A percentile compares a stretch with the other conserved stretches of the same genome.
Evolutionary conservation across 2,888 invertebrate species (phyloP).

Genomic region (Hydrotaea cyrtoneurina): DNA sequence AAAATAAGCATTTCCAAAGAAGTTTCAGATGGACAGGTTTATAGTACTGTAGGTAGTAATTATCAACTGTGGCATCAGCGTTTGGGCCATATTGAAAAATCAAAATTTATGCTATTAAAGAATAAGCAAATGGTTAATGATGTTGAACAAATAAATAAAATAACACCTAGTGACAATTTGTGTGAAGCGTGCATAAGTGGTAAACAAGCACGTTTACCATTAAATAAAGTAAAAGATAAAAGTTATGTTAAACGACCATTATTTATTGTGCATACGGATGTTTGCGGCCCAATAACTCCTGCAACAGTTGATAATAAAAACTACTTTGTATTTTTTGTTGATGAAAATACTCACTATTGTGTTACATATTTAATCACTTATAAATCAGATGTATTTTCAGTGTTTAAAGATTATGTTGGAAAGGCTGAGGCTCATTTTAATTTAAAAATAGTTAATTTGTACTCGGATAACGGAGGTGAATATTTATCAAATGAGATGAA

Average conservation of each 20-base stretch:
- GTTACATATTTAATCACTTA: constrained; percentile 72
- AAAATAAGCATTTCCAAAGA: too few species aligned
- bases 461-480: constrained; percentile 74
- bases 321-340: constrained; percentile 75
- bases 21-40: too few species aligned
- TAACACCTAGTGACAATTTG: constrained; percentile 63
- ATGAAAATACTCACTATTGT: constrained; percentile 75
- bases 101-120: constrained; percentile 67
- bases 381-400: constrained; percentile 72
- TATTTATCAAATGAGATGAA: constrained; percentile 74
- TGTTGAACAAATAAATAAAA: constrained; percentile 51
- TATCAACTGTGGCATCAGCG: constrained; percentile 69
- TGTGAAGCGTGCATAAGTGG: constrained; percentile 75
- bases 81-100: constrained; percentile 64
- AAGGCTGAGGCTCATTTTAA: constrained; percentile 70
- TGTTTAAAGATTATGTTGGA: constrained; percentile 50
- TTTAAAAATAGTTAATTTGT: constrained; percentile 72
- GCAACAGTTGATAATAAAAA: constrained; percentile 73
- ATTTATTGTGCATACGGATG: constrained; percentile 75
- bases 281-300: constrained; percentile 71
- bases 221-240: constrained; percentile 71
- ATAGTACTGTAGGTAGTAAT: constrained; percentile 48
- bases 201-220: constrained; percentile 71
- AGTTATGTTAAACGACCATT: constrained; percentile 72
- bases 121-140: constrained; percentile 61